A percentile compares a stretch with the other conserved stretches of the same genome.
Evolutionary conservation across 2,888 invertebrate genomes (phyloP).

Genomic region (Metellina segmentata): DNA sequence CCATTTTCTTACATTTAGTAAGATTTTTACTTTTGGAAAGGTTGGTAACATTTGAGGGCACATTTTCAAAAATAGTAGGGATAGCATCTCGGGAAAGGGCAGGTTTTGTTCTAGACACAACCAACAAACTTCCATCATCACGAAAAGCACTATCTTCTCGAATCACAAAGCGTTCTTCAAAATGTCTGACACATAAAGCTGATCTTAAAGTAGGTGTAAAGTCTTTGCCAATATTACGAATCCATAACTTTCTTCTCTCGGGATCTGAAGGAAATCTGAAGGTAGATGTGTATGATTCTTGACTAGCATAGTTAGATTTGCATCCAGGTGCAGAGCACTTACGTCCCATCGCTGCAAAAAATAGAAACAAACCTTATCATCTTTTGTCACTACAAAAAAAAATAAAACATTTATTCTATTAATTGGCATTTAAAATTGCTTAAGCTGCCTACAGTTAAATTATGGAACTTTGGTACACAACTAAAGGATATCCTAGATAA

Average conservation of each 20-base stretch:
- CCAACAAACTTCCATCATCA: constrained; percentile 9
- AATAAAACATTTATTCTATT: too few relatives aligned
- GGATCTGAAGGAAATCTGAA: neutral
- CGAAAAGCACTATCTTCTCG: neutral
- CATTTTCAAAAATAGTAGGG: constrained; percentile 4
- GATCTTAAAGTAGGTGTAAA: neutral
- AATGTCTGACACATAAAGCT: constrained; percentile 12
- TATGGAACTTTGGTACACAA: too few relatives aligned
- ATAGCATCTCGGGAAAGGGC: neutral
- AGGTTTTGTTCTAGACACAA: neutral
- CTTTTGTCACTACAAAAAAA: too few relatives aligned
- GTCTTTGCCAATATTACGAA: neutral
- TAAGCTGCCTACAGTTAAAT: too few relatives aligned
- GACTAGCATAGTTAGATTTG: neutral
- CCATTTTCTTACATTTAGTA: too few relatives aligned
- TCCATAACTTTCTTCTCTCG: neutral
- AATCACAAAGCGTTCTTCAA: neutral
- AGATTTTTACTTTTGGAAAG: neutral
- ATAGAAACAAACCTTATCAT: neutral
- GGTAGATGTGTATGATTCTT: neutral
- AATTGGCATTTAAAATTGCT: too few relatives aligned
- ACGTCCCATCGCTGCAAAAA: neutral
- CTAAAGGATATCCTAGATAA: too few relatives aligned
- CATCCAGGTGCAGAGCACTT: neutral
- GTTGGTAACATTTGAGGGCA: neutral